Evolutionary conservation across 1,140 invertebrate species (phyloP).

Genomic region (Leptinotarsa undecemlineata): DNA sequence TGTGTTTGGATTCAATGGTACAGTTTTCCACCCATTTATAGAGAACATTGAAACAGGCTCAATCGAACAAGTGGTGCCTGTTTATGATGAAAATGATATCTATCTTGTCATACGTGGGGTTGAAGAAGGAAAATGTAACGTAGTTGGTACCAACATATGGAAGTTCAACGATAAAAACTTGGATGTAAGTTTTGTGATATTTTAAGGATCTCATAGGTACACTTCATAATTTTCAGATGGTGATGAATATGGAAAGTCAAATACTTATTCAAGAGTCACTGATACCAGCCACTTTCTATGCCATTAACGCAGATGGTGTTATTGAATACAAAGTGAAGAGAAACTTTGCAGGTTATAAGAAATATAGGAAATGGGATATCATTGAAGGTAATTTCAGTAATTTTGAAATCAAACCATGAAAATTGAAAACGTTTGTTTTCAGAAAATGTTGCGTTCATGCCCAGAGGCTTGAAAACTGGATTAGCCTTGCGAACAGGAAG

Average conservation of each 20-base stretch:
- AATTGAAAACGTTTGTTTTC: conserved; percentile 7
- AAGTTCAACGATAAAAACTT: conserved; percentile 40
- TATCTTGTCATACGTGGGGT: conserved; percentile 52
- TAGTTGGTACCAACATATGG: conserved; percentile 55
- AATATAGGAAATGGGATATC: conserved; percentile 45
- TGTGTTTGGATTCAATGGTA: conserved; percentile 27
- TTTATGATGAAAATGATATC: conserved; percentile 40
- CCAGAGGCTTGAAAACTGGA: conserved; percentile 45
- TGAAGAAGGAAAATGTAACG: conserved; percentile 40
- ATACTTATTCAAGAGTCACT: conserved; percentile 47
- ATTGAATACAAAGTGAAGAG: conserved; percentile 44
- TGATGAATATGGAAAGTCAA: conserved; percentile 41
- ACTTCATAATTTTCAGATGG: conserved; percentile 21
- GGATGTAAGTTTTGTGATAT: neutral
- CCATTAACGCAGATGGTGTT: conserved; percentile 34
- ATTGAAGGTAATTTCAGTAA: conserved; percentile 31
- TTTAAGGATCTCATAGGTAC: conserved; percentile 5
- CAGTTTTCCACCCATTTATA: conserved; percentile 12
- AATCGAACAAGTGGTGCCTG: conserved; percentile 49
- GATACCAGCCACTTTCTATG: conserved; percentile 49
- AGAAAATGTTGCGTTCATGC: conserved; percentile 48
- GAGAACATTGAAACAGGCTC: conserved; percentile 27
- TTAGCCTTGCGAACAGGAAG: conserved; percentile 43
- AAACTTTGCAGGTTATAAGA: conserved; percentile 19
- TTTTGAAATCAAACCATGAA: neutral